Percentiles rank a stretch among this genome's conserved stretches.
These are phyloP conservation scores for Rugalucina vietnamica DNA, from an alignment of 2,888 invertebrate genomes.

Conservation along the genomic window DNA sequence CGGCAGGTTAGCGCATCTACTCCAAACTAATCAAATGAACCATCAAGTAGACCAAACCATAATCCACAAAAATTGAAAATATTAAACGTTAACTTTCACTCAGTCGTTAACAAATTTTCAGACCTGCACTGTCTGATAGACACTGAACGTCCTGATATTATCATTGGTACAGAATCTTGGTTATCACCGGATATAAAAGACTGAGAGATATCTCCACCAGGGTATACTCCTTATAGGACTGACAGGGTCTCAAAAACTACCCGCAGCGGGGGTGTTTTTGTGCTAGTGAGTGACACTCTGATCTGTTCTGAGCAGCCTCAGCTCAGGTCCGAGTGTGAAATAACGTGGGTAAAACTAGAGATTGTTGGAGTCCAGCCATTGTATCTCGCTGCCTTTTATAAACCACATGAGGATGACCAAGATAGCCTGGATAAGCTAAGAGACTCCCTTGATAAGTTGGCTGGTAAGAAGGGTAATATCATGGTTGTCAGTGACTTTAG, in stretches of 20 bases:
- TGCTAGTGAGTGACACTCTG: neutral
- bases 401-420: neutral
- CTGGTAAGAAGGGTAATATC: neutral
- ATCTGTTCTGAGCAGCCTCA: neutral
- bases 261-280: neutral
- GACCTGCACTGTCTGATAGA: neutral
- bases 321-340: neutral
- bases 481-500: neutral
- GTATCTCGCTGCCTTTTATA: neutral
- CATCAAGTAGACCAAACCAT: too few relatives aligned
- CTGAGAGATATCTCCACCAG: neutral
- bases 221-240: neutral
- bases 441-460: neutral
- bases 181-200: neutral
- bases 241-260: neutral
- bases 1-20: neutral
- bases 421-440: neutral
- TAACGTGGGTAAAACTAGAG: neutral
- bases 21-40: neutral
- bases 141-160: neutral
- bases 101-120: neutral
- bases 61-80: neutral
- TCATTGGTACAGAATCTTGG: neutral
- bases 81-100: neutral
- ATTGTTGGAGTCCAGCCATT: neutral